A percentile compares a stretch with the other conserved stretches of the same genome.
These are phyloP conservation scores for Botrylloides violaceus DNA, from an alignment of 23 tunicate genomes.

Conservation along the genomic window DNA sequence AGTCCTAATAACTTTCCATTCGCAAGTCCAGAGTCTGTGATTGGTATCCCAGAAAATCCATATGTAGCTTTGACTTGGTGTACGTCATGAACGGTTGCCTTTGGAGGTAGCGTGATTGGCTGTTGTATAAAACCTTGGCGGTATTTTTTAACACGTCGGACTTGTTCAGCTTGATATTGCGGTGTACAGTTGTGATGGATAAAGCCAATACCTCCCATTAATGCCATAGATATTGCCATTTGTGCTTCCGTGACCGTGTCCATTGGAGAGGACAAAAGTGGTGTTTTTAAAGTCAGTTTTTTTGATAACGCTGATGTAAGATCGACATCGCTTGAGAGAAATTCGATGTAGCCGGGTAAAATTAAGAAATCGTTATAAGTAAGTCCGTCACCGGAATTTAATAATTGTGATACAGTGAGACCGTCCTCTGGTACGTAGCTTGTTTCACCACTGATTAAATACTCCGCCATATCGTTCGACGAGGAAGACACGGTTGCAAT, in stretches of 20 bases:
- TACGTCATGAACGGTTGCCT: constrained; percentile 69
- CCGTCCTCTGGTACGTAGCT: constrained; percentile 97
- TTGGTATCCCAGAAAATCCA: constrained; percentile 95
- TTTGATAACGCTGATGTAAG: constrained; percentile 72
- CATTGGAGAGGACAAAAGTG: constrained; percentile 91
- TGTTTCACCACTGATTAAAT: constrained; percentile 88
- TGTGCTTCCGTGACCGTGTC: constrained; percentile 97
- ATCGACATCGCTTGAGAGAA: constrained; percentile 74
- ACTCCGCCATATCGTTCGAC: constrained; percentile 68
- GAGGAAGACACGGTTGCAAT: too few relatives aligned
- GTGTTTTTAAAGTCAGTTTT: constrained; percentile 78
- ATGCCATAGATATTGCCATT: constrained; percentile 97
- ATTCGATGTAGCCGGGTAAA: constrained; percentile 95
- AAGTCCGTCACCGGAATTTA: constrained; percentile 69
- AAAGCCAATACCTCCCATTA: constrained; percentile 93
- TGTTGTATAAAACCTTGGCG: constrained; percentile 95
- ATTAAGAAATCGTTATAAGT: constrained; percentile 97
- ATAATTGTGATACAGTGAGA: constrained; percentile 52
- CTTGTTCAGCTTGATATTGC: constrained; percentile 82
- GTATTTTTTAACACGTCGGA: constrained; percentile 90
- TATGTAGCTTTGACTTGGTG: constrained; percentile 45
- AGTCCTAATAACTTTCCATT: constrained; percentile 80
- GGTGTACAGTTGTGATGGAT: constrained; percentile 91
- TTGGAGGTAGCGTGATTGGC: constrained; percentile 87
- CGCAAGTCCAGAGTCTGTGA: constrained; percentile 65